Conservation (phyloP, 2,888 invertebrate genomes). For the Metellina segmentata region DNA sequence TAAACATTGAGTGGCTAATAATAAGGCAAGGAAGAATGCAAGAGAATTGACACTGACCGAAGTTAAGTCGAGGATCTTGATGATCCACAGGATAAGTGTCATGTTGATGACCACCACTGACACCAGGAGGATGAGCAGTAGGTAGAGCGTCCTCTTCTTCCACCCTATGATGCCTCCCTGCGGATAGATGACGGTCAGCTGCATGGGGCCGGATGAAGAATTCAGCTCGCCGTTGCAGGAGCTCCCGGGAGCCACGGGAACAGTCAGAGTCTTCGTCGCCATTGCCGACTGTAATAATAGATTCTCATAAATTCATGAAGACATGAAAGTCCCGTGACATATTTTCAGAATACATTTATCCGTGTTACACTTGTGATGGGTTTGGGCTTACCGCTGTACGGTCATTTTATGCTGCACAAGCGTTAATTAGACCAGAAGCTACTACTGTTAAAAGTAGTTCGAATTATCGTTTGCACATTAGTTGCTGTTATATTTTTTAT, state of each 20-base stretch:
- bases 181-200: slow-evolving; percentile 20
- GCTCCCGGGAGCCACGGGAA: slow-evolving; percentile 32
- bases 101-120: slow-evolving; percentile 96
- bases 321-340: neutral
- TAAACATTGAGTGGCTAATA: too few species aligned
- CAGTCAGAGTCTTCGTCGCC: slow-evolving; percentile 62
- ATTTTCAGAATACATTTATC: neutral
- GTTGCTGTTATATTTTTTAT: too few species aligned
- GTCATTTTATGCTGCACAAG: too few species aligned
- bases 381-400: too few species aligned
- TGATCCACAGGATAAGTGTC: slow-evolving; percentile 96
- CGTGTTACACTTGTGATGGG: too few species aligned
- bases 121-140: slow-evolving; percentile 92
- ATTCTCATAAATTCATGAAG: neutral
- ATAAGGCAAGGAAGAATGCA: too few species aligned
- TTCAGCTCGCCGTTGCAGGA: slow-evolving; percentile 66
- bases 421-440: too few species aligned
- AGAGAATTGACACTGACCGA: slow-evolving; percentile 50
- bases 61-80: slow-evolving; percentile 82
- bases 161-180: slow-evolving; percentile 93
- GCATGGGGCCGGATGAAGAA: neutral
- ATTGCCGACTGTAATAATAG: slow-evolving; percentile 23
- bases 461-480: too few species aligned
- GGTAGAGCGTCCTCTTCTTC: slow-evolving; percentile 96
- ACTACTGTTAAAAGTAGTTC: too few species aligned